Evolutionary conservation across 2,888 invertebrate genomes (phyloP).

Genomic region (Nomada flava): DNA sequence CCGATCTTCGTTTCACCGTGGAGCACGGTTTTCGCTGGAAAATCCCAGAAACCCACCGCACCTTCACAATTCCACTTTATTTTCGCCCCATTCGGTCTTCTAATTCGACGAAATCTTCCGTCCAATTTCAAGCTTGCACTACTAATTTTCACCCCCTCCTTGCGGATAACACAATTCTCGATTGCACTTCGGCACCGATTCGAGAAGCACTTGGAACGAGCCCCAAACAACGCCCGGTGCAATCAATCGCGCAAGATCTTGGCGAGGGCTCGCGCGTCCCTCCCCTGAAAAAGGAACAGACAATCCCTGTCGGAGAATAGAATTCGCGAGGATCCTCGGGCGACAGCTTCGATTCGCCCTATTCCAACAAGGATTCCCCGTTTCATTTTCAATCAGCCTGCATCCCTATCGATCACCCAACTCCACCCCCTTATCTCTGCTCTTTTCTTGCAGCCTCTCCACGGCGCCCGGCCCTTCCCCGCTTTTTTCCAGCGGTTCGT

Average conservation of each 20-base stretch:
- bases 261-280: constrained; percentile 1
- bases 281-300: constrained; percentile 46
- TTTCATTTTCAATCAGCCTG: constrained; percentile 47
- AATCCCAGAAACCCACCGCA: neutral
- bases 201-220: neutral
- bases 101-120: neutral
- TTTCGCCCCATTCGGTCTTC: too few relatives aligned
- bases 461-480: neutral
- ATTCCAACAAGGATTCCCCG: constrained; percentile 27
- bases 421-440: constrained; percentile 32
- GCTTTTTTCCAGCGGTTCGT: constrained; percentile 16
- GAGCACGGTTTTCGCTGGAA: constrained; percentile 27
- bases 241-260: constrained; percentile 12
- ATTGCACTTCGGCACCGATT: constrained; percentile 7
- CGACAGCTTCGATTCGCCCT: constrained; percentile 31
- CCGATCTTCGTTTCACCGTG: constrained; percentile 43
- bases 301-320: constrained; percentile 39
- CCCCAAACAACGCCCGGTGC: too few relatives aligned
- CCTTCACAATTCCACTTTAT: neutral
- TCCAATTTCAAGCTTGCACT: neutral
- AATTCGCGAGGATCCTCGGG: constrained; percentile 10
- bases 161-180: neutral
- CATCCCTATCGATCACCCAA: constrained; percentile 44
- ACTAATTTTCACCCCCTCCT: neutral
- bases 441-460: neutral